Evolutionary conservation across 2,113 vertebrate species (phyloP), one percentile per base, ranked within the genome.

Genomic region (Willisornis vidua): DNA sequence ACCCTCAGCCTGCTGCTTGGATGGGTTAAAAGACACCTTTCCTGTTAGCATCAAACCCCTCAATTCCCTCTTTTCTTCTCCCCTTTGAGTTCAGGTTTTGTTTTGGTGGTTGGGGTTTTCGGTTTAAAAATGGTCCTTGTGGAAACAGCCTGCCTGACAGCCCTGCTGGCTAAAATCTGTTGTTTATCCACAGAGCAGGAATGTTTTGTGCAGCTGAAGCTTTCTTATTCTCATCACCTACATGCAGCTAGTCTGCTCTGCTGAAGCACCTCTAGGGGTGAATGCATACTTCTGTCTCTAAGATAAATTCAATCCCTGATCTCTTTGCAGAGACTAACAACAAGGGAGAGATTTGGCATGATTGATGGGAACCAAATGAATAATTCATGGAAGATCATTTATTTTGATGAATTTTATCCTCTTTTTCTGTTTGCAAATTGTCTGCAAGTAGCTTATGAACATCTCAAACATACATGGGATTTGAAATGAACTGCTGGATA

Each of bases 391-490:
- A 4, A 58, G 92, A 95, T 94, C 80, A 92, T 90, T 94, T 97
- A 95, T 96, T 96, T 95, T 95, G 87, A 96, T 93, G 88, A 96
- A 93, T 96, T 97, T 96, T 96, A 92, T 93, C 76, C 88, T 92
- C 90, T 95, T 95, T 94, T 93, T 92, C 96, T 96, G 94, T 96
- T 96, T 96, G 93, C 90, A 96, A 96, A 96, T 97, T 89, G 90
- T 95, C 93, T 88, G 85, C 96, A 94, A 96, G 94, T 87, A 93
- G 92, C 93, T 96, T 95, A 95, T 51, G 96, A 95, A 90, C 90
- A 59, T 90, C 85, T 93, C 79, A 90, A 89, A 97, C 22, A 37
- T 93, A 95, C 78, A 93, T 19, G 73, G 83, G 85, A 95, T 90
- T 96, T 89, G 88, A 96, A 96, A 97, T 96, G 93, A 96, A 96